phyloP scores from a whole-genome alignment of 1,140 invertebrate genomes.

The Nephila pilipes region DNA sequence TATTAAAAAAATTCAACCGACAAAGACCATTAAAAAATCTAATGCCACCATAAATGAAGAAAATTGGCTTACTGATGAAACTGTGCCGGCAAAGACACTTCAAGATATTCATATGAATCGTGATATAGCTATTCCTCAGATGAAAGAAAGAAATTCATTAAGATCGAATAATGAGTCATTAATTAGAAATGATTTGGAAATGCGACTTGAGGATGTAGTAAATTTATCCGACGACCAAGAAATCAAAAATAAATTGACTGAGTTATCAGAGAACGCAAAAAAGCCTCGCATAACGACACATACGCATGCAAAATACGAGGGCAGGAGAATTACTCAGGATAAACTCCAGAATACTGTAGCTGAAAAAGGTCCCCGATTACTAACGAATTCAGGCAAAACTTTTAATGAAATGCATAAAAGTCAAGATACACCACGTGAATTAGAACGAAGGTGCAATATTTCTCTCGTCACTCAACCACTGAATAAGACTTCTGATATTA shows the following conservation, averaged over 20 bases:
- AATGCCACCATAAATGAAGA: too few species aligned
- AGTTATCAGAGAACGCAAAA: background rate
- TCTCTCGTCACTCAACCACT: background rate
- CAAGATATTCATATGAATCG: too few species aligned
- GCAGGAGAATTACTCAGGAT: background rate
- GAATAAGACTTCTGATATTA: background rate
- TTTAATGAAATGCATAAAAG: background rate
- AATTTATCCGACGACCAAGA: background rate
- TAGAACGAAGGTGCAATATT: background rate
- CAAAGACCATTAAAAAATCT: too few species aligned
- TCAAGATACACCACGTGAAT: background rate
- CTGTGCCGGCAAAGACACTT: too few species aligned
- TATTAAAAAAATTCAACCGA: too few species aligned
- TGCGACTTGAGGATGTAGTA: background rate
- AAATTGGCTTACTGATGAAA: too few species aligned
- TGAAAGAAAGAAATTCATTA: background rate
- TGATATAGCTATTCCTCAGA: background rate
- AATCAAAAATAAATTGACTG: background rate
- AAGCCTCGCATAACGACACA: background rate
- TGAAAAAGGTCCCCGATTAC: background rate
- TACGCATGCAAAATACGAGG: background rate
- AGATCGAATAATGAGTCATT: background rate
- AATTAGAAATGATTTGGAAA: background rate
- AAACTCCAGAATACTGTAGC: background rate
- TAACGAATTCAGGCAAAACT: background rate